Conservation (phyloP, 2,888 invertebrate genomes). For the Thelaira solivaga region DNA sequence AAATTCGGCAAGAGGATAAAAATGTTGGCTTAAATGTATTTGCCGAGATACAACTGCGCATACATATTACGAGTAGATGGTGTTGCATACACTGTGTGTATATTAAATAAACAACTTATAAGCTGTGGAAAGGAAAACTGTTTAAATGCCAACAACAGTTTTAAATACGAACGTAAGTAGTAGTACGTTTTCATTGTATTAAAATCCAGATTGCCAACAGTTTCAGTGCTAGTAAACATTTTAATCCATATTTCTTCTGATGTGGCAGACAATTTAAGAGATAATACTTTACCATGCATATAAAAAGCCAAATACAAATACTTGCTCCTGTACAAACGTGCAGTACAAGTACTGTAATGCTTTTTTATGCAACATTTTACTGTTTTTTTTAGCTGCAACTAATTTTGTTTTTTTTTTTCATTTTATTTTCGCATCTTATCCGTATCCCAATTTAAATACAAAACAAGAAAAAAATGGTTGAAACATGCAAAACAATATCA, state of each 20-base stretch:
- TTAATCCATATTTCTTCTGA: slow-evolving; percentile 72
- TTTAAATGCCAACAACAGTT: slow-evolving; percentile 50
- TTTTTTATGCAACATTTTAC: slow-evolving; percentile 15
- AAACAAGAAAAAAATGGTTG: not conserved
- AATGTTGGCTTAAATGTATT: no score
- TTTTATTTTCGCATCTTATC: not conserved
- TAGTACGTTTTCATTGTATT: slow-evolving; percentile 4
- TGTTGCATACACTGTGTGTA: no score
- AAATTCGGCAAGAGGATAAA: slow-evolving; percentile 24
- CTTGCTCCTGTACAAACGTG: no score
- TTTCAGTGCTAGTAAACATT: slow-evolving; percentile 66
- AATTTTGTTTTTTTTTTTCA: not conserved
- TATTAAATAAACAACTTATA: slow-evolving; percentile 46
- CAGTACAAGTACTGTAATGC: slow-evolving; percentile 3
- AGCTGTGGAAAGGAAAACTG: slow-evolving; percentile 43
- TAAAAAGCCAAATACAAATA: no score
- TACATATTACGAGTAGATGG: no score
- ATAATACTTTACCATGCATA: slow-evolving; percentile 67
- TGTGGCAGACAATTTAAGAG: slow-evolving; percentile 74
- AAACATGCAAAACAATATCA: slow-evolving; percentile 45
- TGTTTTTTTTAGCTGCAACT: not conserved
- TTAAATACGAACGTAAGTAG: no score
- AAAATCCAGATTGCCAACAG: slow-evolving; percentile 38
- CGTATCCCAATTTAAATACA: slow-evolving; percentile 29
- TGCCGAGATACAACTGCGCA: no score